Conservation (phyloP, 2,113 vertebrate species). For the Pseudorasbora parva region DNA sequence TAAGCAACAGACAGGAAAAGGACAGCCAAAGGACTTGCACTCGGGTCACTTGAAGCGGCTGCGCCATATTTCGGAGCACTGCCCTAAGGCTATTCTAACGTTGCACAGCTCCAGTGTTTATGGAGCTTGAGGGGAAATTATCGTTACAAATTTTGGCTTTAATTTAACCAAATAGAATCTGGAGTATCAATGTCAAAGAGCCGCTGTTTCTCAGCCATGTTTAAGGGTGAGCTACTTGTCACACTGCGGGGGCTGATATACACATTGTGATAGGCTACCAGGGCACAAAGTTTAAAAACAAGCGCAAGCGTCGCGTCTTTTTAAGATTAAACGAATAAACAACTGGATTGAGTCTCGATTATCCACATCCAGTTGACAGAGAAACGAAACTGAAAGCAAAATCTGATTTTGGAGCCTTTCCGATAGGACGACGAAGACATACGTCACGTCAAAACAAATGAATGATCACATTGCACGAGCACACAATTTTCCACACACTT, state of each 20-base stretch:
- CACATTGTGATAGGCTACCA: neutral
- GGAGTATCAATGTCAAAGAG: neutral
- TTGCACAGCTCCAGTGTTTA: neutral
- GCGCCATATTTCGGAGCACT: too few species aligned
- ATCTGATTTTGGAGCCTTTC: neutral
- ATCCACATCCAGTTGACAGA: neutral
- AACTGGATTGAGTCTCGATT: neutral
- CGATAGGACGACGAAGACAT: neutral
- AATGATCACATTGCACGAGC: neutral
- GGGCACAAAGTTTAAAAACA: neutral
- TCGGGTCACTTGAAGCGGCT: too few species aligned
- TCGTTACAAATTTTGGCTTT: too few species aligned
- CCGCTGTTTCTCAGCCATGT: neutral
- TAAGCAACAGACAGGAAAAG: too few species aligned
- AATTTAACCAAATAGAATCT: too few species aligned
- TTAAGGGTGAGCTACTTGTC: neutral
- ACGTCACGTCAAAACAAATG: neutral
- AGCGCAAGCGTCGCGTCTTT: too few species aligned
- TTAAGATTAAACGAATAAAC: neutral
- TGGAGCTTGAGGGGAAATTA: neutral
- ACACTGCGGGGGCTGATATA: neutral
- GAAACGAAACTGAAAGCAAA: conserved; percentile 31
- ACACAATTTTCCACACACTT: neutral
- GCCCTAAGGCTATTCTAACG: too few species aligned
- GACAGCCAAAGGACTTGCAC: too few species aligned